Evolutionary conservation across 2,888 invertebrate species (phyloP).

Genomic region (Dorcus parallelipipedus): DNA sequence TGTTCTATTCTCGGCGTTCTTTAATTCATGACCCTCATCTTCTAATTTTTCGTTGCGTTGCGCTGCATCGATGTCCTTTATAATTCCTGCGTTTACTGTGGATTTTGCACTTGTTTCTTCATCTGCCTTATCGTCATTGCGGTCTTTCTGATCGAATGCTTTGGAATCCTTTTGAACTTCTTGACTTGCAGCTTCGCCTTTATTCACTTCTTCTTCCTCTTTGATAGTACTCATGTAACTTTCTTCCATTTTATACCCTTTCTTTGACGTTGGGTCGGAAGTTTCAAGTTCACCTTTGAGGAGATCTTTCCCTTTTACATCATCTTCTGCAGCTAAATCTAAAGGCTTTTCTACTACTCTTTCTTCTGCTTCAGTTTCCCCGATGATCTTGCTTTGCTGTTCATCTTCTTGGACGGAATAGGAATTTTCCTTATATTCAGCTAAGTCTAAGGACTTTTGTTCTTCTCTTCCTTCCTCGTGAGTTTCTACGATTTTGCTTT

Average conservation of each 20-base stretch:
- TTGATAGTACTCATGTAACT: background rate
- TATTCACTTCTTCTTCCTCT: background rate
- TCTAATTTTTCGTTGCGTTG: background rate
- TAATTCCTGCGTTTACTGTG: background rate
- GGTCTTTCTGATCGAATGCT: too few relatives aligned
- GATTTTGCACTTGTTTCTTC: background rate
- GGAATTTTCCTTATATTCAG: background rate
- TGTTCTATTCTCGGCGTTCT: background rate
- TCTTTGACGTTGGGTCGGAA: background rate
- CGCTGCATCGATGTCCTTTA: background rate
- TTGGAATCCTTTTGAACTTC: background rate
- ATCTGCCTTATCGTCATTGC: constrained; percentile 1
- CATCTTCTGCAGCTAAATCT: background rate
- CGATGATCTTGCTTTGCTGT: background rate
- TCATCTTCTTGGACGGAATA: background rate
- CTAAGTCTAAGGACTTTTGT: background rate
- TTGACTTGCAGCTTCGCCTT: background rate
- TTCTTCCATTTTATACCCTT: background rate
- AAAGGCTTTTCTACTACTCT: background rate
- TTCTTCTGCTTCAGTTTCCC: background rate
- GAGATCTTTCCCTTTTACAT: background rate
- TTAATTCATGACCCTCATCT: background rate
- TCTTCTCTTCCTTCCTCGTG: background rate
- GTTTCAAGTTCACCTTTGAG: background rate
- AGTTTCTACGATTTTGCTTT: background rate